A percentile compares a stretch with the other conserved stretches of the same genome.
phyloP scores from a whole-genome alignment of 2,113 vertebrate genomes.

The Amazona guildingii region DNA sequence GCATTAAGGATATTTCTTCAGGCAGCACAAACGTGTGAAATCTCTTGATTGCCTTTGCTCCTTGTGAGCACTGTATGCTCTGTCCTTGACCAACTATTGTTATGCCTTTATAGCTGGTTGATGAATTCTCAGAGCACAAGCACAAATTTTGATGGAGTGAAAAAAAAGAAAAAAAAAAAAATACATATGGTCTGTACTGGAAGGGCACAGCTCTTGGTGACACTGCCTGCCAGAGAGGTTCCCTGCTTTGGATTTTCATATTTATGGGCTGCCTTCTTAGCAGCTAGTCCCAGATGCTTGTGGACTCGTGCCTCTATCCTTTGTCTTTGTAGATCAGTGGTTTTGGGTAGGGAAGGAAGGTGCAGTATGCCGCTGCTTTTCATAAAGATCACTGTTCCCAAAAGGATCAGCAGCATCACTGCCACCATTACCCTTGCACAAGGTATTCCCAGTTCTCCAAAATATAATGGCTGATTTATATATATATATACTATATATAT shows the following conservation, averaged over 20 bases:
- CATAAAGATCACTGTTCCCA: background rate
- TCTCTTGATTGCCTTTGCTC: slow-evolving; percentile 70
- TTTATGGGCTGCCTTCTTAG: background rate
- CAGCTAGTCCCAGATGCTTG: background rate
- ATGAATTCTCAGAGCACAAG: slow-evolving; percentile 28
- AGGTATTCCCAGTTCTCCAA: background rate
- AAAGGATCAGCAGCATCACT: background rate
- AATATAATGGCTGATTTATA: background rate
- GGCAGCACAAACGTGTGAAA: slow-evolving; percentile 72
- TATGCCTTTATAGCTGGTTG: slow-evolving; percentile 41
- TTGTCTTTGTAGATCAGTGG: background rate
- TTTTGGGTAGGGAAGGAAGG: background rate
- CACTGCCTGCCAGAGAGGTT: background rate
- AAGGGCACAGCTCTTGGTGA: background rate
- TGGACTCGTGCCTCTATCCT: background rate
- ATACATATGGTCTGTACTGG: background rate
- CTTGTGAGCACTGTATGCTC: slow-evolving; percentile 39
- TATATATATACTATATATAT: background rate
- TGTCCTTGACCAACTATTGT: slow-evolving; percentile 68
- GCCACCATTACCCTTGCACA: background rate
- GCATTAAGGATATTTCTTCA: slow-evolving; percentile 72
- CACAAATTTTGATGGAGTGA: background rate
- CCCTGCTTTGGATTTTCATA: background rate
- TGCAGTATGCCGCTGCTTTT: background rate
- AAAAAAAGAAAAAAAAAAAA: background rate